Base-by-base conservation (phyloP, 2,113 vertebrate species). In the Greenwoodochromis staneri region DNA sequence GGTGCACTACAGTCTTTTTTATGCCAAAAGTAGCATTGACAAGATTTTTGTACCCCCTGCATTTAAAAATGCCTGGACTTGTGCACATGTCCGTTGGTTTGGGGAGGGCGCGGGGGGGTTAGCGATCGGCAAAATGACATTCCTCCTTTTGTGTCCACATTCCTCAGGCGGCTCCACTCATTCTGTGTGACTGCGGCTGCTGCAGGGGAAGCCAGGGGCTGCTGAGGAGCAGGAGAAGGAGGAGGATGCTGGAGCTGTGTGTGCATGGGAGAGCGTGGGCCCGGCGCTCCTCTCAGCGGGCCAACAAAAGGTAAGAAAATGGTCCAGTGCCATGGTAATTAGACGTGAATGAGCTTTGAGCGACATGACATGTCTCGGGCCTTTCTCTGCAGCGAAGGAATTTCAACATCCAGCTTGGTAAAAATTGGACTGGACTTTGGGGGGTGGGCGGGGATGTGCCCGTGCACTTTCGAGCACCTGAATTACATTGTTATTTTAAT, bases 101-200 rank as follows among this genome's bases (percentile, higher is more conserved):
- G 17, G 83, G 83, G 69, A n/a, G 13, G 40, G 3, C 5, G 21
- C 9, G 7, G 88, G 93, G 27, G 93, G 29, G 94, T 90, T 80
- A 86, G 95, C 91, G 94, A 92, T 95, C 88, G 84, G 93, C 89
- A 93, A 95, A 96, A 95, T 96, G 95, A 94, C 97, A 97, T 97
- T 97, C 96, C 95, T 93, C 85, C 94, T 91, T 96, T 97, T 97
- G 96, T 97, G 94, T 95, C 86, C 89, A 78, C 96, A 97, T 97
- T 97, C 96, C 96, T 95, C 57, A 94, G 95, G 92, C 92, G 87
- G 89, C 92, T 95, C 95, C 95, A 95, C 96, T 96, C 95, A 96
- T 94, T 95, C 90, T 83, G 94, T 95, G 94, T 91, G 95, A 95
- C 94, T 93, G 94, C 80, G 89, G 95, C 94, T 84, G 93, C 91